Evolutionary conservation across 2,888 invertebrate species (phyloP), one percentile per base, ranked within the genome.

Genomic region (Crepidodera aurea): DNA sequence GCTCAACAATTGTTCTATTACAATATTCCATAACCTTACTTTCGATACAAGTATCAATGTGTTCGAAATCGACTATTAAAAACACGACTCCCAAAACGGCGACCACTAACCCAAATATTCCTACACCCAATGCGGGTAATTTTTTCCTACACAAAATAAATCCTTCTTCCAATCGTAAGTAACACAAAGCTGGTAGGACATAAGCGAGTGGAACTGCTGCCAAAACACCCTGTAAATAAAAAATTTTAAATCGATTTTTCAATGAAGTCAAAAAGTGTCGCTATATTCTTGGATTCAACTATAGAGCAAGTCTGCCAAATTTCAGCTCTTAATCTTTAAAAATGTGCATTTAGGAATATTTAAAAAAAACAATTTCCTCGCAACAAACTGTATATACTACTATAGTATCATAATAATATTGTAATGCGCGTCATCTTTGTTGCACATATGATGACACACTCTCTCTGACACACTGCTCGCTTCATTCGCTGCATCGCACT

Each of bases 171-270:
- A 93, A 84, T 77, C 88, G 88, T 66, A 93, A 84, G 74, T 91
- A 93, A 71, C 91, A 90, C 10, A 91, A 78, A 0, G 92, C 90
- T 2, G 94, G 94, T 51, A 94, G 83, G 66, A 94, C 87, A 78
- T 91, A 94, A 8, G 93, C 93, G 69, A 94, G 78, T 0, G 93
- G 93, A 60, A 92, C 90, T 6, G 93, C 93, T 5, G 92, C 90
- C 62, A 93, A 72, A 12, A 93, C 88, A 60, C 93, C 93, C 91
- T 91, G 73, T 27, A 74, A 67, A 60, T 48, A 59, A 56, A 34
- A 37, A 27, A 57, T 54, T 27, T 16, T 6, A 25, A 25, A n/a
- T n/a, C n/a, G n/a, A n/a, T n/a, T n/a, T n/a, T n/a, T n/a, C n/a
- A n/a, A n/a, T n/a, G n/a, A n/a, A n/a, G n/a, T n/a, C n/a, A n/a